Evolutionary conservation across 1,140 invertebrate species (phyloP), one percentile per base, ranked within the genome.

Genomic region (Hylaeus anthracinus): DNA sequence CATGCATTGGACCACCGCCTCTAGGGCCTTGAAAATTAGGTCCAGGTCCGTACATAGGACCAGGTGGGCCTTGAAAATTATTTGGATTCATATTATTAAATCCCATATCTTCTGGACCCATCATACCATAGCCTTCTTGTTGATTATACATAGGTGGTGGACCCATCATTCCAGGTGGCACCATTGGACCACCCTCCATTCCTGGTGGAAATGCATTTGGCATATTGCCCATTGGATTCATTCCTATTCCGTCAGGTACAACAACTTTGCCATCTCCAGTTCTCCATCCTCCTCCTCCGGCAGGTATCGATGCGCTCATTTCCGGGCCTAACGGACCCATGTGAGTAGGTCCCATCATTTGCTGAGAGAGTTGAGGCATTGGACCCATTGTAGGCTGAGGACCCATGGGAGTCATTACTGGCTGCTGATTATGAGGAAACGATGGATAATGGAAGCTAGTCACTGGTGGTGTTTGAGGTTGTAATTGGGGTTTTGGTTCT

Each of bases 401-500:
- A 43, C 90, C 88, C 51, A 83, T 77, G 9, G 89, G 75, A 1
- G 88, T 51, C 65, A 91, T 84, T 8, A 90, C 87, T 2, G 86
- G 66, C 60, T 86, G 89, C 56, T 85, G 86, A 60, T 73, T 86
- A 60, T 87, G 86, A 37, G 93, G 93, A 86, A 94, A 95, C 51
- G 88, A 56, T 51, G 88, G 86, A 75, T 89, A 92, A 56, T 90
- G 90, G 71, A 88, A 90, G 53, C 81, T 88, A 0, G 88, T 51
- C 14, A 91, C 82, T 2, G 88, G 63, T 26, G 88, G 89, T 37
- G 90, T 90, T 45, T 90, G 80, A 65, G 92, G 90, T 39, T 94
- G 94, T 10, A 95, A 75, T 60, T 91, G 90, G 4, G 88, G 87
- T 88, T 97, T 97, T 0, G 97, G 97, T 89, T 97, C 97, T 1